Conservation (phyloP, 2,888 invertebrate species). For the Synanthedon tipuliformis region DNA sequence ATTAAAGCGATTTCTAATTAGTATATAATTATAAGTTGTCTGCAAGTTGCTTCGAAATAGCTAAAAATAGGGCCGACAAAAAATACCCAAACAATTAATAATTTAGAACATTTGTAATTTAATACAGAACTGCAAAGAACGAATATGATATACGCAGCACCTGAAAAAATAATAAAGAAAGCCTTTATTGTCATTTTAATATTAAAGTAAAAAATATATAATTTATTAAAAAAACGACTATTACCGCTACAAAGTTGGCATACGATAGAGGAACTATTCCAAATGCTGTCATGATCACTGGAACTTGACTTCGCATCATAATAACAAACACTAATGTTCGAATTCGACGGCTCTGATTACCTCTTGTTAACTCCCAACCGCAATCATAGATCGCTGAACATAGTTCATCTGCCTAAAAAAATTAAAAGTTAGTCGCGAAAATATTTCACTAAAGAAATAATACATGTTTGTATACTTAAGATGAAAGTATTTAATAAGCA, state of each 20-base stretch:
- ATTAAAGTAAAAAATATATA: background rate
- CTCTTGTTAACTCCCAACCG: conserved; percentile 33
- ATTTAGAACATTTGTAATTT: background rate
- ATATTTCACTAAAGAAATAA: too few species aligned
- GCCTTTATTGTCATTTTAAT: background rate
- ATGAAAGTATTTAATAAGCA: too few species aligned
- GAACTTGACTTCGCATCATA: conserved; percentile 32
- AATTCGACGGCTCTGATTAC: conserved; percentile 14
- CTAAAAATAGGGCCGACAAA: too few species aligned
- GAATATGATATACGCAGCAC: conserved; percentile 27
- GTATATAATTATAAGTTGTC: too few species aligned
- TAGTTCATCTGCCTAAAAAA: background rate
- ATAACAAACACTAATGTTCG: conserved; percentile 27
- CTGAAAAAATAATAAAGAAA: conserved; percentile 19
- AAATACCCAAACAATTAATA: too few species aligned
- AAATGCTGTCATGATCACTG: conserved; percentile 38
- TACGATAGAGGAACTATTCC: conserved; percentile 35
- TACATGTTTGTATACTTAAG: too few species aligned
- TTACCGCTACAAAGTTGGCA: conserved; percentile 33
- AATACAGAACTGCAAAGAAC: conserved; percentile 33
- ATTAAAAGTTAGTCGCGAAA: background rate
- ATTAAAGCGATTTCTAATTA: too few species aligned
- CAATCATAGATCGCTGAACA: conserved; percentile 26
- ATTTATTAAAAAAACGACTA: conserved; percentile 4
- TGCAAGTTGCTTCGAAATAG: too few species aligned